phyloP scores from a whole-genome alignment of 1,140 invertebrate genomes.

The Sogatella furcifera region DNA sequence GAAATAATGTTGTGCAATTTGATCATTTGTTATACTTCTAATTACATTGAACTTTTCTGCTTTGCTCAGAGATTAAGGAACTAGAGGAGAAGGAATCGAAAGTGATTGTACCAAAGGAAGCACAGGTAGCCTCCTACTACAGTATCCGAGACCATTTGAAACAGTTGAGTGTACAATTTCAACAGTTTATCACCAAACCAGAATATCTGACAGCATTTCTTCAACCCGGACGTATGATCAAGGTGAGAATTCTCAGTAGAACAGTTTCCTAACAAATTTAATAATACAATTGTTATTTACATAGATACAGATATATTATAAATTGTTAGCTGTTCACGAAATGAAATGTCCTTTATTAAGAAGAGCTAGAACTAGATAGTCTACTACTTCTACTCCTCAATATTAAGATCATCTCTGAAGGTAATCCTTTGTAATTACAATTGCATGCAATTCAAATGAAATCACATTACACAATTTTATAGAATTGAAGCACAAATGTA shows the following conservation, averaged over 20 bases:
- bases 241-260: constrained; percentile 42
- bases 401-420: no score
- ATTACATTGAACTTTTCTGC: constrained; percentile 9
- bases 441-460: no score
- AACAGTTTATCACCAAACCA: constrained; percentile 55
- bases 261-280: no score
- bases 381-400: no score
- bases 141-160: constrained; percentile 74
- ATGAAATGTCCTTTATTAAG: no score
- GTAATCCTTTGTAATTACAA: no score
- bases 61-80: constrained; percentile 55
- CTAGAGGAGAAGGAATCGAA: constrained; percentile 53
- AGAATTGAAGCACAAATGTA: no score
- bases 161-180: constrained; percentile 58
- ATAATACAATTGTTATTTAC: no score
- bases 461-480: no score
- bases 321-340: no score
- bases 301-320: no score
- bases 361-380: no score
- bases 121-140: constrained; percentile 72
- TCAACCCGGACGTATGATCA: constrained; percentile 84
- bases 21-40: neutral
- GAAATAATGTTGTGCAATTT: neutral
- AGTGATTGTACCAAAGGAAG: constrained; percentile 58
- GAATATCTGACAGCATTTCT: constrained; percentile 87